A percentile compares a stretch with the other conserved stretches of the same genome.
Evolutionary conservation across 1,140 invertebrate species (phyloP).

Genomic region (Samia ricini): DNA sequence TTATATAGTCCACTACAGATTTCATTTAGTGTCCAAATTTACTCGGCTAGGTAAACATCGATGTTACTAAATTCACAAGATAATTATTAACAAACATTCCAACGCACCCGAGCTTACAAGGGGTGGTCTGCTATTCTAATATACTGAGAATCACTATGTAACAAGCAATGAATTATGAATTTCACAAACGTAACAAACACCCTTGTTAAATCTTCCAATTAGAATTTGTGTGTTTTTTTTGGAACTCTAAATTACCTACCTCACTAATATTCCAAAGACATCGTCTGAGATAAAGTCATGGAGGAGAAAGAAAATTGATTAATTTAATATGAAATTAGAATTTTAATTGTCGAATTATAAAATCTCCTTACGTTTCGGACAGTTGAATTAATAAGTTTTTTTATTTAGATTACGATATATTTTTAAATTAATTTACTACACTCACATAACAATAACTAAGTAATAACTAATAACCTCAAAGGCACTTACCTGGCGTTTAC

Average conservation of each 20-base stretch:
- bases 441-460: too few species aligned
- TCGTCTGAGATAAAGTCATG: too few species aligned
- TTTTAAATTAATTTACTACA: too few species aligned
- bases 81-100: slow-evolving; percentile 19
- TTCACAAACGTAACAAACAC: background rate
- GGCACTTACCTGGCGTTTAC: too few species aligned
- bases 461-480: too few species aligned
- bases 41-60: slow-evolving; percentile 6
- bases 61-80: slow-evolving; percentile 5
- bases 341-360: too few species aligned
- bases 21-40: background rate
- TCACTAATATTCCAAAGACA: background rate
- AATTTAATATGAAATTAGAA: too few species aligned
- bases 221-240: background rate
- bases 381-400: too few species aligned
- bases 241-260: too few species aligned
- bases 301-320: too few species aligned
- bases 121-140: background rate
- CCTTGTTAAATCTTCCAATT: background rate
- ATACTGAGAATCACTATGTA: background rate
- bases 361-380: too few species aligned
- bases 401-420: too few species aligned
- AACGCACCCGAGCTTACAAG: background rate
- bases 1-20: background rate
- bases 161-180: slow-evolving; percentile 1